A percentile compares a stretch with the other conserved stretches of the same genome.
Evolutionary conservation across 64 coral and sea anemone species (phyloP).

Genomic region (Pachyseris speciosa): DNA sequence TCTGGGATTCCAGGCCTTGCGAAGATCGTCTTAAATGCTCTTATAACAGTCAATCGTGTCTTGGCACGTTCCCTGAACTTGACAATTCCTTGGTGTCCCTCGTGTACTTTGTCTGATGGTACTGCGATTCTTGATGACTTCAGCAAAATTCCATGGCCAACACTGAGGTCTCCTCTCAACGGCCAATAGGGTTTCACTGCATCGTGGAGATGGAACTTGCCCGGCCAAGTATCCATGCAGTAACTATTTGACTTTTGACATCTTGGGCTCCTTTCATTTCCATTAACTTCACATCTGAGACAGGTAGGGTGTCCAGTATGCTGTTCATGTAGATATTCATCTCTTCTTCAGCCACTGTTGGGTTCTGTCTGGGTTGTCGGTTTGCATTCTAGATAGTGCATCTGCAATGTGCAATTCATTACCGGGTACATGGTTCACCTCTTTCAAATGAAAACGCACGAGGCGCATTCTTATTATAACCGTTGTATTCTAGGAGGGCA

Average conservation of each 20-base stretch:
- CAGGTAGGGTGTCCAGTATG: too few relatives aligned
- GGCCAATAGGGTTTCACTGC: conserved; percentile 63
- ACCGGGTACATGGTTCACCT: conserved; percentile 21
- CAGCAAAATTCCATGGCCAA: conserved; percentile 42
- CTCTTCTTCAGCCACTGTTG: conserved; percentile 3
- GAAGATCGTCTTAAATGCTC: too few relatives aligned
- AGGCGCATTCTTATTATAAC: not conserved
- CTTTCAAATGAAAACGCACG: not conserved
- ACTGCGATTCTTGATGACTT: conserved; percentile 1
- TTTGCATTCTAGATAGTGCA: not conserved
- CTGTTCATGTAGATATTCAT: conserved; percentile 10
- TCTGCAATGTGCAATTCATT: conserved; percentile 14
- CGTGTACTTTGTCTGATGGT: conserved; percentile 32
- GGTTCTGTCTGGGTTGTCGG: not conserved
- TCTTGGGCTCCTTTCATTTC: too few relatives aligned
- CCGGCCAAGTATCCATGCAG: conserved; percentile 44
- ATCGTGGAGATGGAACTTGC: not conserved
- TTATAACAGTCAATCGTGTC: too few relatives aligned
- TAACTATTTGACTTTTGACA: conserved; percentile 23
- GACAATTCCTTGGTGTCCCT: conserved; percentile 37
- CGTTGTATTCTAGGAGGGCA: conserved; percentile 20
- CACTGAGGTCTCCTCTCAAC: conserved; percentile 9
- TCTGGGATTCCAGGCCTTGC: too few relatives aligned
- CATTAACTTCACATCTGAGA: too few relatives aligned
- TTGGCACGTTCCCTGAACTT: conserved; percentile 55